Percentiles rank a stretch among this genome's conserved stretches.
phyloP scores from a whole-genome alignment of 2,797 vertebrate species.

The Anolis apletophallus region DNA sequence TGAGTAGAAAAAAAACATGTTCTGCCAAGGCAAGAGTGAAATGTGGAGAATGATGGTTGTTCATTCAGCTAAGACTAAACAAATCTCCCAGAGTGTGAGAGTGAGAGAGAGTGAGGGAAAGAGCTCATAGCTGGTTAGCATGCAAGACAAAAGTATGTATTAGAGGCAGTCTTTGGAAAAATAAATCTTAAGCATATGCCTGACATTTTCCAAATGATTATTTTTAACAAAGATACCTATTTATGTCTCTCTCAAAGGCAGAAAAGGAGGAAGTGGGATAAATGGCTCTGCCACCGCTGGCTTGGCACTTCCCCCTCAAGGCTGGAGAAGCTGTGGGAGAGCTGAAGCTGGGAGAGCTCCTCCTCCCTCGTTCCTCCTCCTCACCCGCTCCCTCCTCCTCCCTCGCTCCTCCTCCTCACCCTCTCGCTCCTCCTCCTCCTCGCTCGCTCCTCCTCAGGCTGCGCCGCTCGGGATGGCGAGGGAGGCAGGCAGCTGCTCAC shows the following conservation, averaged over 20 bases:
- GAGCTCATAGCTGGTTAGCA: constrained; percentile 19
- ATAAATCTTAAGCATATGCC: not conserved
- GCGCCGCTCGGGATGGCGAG: too few relatives aligned
- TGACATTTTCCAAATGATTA: constrained; percentile 39
- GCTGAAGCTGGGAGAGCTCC: too few relatives aligned
- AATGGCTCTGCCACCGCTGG: too few relatives aligned
- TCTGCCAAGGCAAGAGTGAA: constrained; percentile 1
- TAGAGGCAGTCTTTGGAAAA: constrained; percentile 29
- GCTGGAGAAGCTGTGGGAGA: too few relatives aligned
- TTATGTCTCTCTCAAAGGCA: constrained; percentile 36
- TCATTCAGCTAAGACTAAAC: constrained; percentile 37
- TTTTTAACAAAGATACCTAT: constrained; percentile 22
- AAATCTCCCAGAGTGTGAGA: not conserved
- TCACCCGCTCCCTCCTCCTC: too few relatives aligned
- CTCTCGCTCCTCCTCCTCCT: too few relatives aligned
- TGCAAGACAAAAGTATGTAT: not conserved
- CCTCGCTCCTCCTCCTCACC: too few relatives aligned
- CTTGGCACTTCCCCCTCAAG: too few relatives aligned
- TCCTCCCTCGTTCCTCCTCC: too few relatives aligned
- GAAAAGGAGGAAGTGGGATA: constrained; percentile 11
- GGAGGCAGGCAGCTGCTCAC: too few relatives aligned
- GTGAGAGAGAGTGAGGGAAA: not conserved
- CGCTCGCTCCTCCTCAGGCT: too few relatives aligned
- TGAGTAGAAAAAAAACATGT: constrained; percentile 24
- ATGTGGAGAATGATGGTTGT: constrained; percentile 29